Evolutionary conservation across 2,797 vertebrate genomes (phyloP), one percentile per base, ranked within the genome.

Genomic region (Tangara arthus): DNA sequence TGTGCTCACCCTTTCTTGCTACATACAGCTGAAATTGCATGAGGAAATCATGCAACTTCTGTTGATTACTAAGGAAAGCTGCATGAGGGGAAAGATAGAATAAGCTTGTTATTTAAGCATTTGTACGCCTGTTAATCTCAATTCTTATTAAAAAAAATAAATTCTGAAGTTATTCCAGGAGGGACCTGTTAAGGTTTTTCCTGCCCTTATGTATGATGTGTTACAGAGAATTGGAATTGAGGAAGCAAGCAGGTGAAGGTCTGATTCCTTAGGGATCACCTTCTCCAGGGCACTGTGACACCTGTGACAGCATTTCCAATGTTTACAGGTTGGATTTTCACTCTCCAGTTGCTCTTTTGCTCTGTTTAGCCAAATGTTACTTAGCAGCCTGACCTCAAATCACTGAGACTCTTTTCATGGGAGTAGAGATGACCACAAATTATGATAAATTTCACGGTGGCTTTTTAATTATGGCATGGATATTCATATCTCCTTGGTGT

Each of bases 41-140:
- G 18, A 68, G 17, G 16, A 60, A 82, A 35, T 68, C 0, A 0
- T 85, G 24, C 5, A 65, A 9, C 5, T 87, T 42, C 5, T 57
- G 1, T 42, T 66, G 32, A 52, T 77, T 70, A 11, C 24, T 16
- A 52, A 76, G 24, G 20, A 34, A 66, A 49, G 10, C 9, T 93
- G 23, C 5, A 35, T 71, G 34, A 61, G 14, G 20, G 16, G 23
- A 47, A 70, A 49, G 28, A 6, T 5, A 57, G 17, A 65, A 26
- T 9, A 60, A 21, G 9, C 26, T 41, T 70, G 35, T 80, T 69
- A 46, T 41, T 65, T 66, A 79, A 90, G n/a, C 24, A 50, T 28
- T 65, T 75, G 2, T 69, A 61, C 90, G 4, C 10, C 22, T 83
- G 17, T 53, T 83, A 28, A 30, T 56, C 3, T 66, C 5, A 27